Conservation (phyloP, 2,888 invertebrate genomes). For the Chelonus formosanus region DNA sequence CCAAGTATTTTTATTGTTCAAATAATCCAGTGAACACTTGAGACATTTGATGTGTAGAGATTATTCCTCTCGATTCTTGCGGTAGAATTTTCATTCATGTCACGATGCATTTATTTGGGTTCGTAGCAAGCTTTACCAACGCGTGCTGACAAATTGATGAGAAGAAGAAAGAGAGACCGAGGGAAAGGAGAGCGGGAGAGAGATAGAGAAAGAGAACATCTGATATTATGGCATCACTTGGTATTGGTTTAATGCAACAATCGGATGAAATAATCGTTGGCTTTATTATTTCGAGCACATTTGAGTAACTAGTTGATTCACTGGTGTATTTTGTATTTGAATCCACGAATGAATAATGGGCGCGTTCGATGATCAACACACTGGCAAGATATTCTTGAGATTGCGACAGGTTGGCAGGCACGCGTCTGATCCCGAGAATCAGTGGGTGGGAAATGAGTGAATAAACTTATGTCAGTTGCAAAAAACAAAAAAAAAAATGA, state of each 20-base stretch:
- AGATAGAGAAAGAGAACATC: slow-evolving; percentile 8
- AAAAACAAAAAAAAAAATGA: slow-evolving; percentile 14
- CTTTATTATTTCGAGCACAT: no score
- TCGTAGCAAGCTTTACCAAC: slow-evolving; percentile 38
- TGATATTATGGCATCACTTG: not conserved
- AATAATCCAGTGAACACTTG: no score
- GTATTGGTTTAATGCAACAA: no score
- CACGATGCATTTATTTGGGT: slow-evolving; percentile 37
- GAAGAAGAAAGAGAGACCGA: slow-evolving; percentile 23
- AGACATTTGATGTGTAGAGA: no score
- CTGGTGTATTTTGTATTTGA: not conserved
- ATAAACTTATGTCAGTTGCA: slow-evolving; percentile 12
- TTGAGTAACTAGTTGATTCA: no score
- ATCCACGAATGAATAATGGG: slow-evolving; percentile 10
- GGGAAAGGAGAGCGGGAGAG: slow-evolving; percentile 14
- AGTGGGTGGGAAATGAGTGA: slow-evolving; percentile 19
- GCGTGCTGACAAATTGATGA: slow-evolving; percentile 45
- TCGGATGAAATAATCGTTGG: no score
- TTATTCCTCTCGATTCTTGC: not conserved
- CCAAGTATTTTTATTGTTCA: no score
- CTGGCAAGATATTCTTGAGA: slow-evolving; percentile 13
- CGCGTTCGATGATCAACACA: slow-evolving; percentile 32
- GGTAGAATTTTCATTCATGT: slow-evolving; percentile 6
- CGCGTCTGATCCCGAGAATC: slow-evolving; percentile 11
- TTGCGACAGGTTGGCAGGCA: slow-evolving; percentile 31